phyloP scores from a whole-genome alignment of 2,797 vertebrate species.

The Platalea minor region DNA sequence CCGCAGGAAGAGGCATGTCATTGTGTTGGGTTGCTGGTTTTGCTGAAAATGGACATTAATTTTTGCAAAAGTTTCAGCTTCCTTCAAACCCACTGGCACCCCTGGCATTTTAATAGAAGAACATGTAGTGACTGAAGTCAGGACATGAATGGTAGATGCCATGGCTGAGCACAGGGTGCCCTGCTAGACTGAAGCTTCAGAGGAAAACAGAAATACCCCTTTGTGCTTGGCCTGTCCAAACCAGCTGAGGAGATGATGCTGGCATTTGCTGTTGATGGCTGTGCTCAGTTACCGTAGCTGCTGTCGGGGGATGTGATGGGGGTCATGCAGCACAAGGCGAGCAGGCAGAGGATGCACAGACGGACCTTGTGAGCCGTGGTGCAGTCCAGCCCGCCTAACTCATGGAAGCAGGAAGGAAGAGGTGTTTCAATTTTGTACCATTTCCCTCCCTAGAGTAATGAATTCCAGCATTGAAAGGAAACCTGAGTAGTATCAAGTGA shows the following conservation, averaged over 20 bases:
- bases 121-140: fast-evolving
- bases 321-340: neutral
- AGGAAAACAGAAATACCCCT: neutral
- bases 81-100: neutral
- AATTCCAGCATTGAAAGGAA: neutral
- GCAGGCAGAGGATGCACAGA: neutral
- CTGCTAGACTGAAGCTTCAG: neutral
- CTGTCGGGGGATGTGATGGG: no score
- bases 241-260: neutral
- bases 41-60: neutral
- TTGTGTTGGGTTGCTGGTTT: neutral
- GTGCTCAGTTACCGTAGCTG: neutral
- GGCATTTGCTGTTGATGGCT: neutral
- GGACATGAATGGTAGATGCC: neutral
- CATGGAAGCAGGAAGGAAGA: neutral
- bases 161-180: fast-evolving
- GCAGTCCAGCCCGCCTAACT: neutral
- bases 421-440: neutral
- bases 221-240: neutral
- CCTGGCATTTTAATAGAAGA: neutral
- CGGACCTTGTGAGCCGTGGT: fast-evolving
- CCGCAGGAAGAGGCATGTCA: neutral
- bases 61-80: neutral
- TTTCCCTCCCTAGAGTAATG: neutral
- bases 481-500: neutral